Base-by-base conservation (phyloP, 2,888 invertebrate species). In the Shargacucullia verbasci region DNA sequence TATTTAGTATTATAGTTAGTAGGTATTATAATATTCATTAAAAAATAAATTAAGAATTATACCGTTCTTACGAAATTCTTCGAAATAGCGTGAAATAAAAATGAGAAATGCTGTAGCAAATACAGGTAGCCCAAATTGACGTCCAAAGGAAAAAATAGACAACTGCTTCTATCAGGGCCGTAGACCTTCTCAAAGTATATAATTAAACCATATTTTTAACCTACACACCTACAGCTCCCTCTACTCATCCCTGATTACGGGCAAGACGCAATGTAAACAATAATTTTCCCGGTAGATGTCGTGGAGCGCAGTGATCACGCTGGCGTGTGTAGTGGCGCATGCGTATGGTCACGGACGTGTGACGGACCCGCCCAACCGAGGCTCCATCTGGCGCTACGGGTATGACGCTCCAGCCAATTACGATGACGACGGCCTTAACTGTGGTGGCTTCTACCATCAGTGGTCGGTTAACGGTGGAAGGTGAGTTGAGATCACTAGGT, bases 351-450 rank as follows among this genome's bases (percentile, higher is more conserved):
- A 97, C 83, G 97, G 97, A n/a, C 94, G 97, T 63, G 89, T 97
- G 33, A 94, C 97, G 64, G 96, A 97, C 78, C 98, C 98, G 0
- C 97, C 97, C 0, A 96, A 97, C 58, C 91, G 98, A 67, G 97
- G 96, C 0, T 96, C 97, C 0, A 96, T 97, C 73, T 98, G 97
- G 97, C 94, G 97, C 66, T 96, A 96, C 82, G 98, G 97, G 15
- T 98, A 97, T 87, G 91, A 95, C 76, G 96, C 97, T 0, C 96
- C 96, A 0, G 96, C 96, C 39, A 96, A 98, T 88, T 98, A 97
- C 82, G 97, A 98, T 78, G 98, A 98, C 80, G 96, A 97, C 76
- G 97, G 97, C 71, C 91, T 96, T 5, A 97, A 96, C 87, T 98
- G 98, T 78, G 98, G 98, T 0, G 98, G 98, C 0, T 97, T 96